Conservation (phyloP, 2,888 invertebrate genomes). For the Xanthorhoe designata region DNA sequence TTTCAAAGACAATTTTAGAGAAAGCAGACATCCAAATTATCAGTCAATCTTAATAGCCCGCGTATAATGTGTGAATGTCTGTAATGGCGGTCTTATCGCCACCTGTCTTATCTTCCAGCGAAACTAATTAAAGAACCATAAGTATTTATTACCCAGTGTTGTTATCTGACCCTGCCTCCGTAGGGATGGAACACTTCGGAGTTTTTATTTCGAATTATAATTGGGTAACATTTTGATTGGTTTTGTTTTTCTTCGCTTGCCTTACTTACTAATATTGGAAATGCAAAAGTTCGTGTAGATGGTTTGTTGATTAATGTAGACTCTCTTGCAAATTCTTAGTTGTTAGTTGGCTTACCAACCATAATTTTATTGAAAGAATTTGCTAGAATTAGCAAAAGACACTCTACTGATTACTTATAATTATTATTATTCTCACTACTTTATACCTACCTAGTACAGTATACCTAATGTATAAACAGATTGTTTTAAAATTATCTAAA, state of each 20-base stretch:
- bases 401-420: too few relatives aligned
- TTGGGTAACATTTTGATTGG: neutral
- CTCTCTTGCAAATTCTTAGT: too few relatives aligned
- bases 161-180: conserved; percentile 31
- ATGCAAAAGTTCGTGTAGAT: too few relatives aligned
- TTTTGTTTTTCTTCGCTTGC: neutral
- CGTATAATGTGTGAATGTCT: conserved; percentile 24
- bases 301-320: too few relatives aligned
- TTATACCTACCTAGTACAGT: too few relatives aligned
- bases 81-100: conserved; percentile 33
- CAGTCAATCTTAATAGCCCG: conserved; percentile 22
- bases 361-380: too few relatives aligned
- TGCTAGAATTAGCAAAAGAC: too few relatives aligned
- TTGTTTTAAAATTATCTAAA: too few relatives aligned
- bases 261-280: too few relatives aligned
- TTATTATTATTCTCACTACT: too few relatives aligned
- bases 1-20: neutral
- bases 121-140: conserved; percentile 36
- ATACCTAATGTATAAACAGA: too few relatives aligned
- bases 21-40: conserved; percentile 12
- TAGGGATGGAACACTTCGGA: conserved; percentile 10
- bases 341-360: too few relatives aligned
- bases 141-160: conserved; percentile 30
- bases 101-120: conserved; percentile 32
- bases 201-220: conserved; percentile 1